phyloP scores from a whole-genome alignment of 2,113 vertebrate species.

The Zingel zingel region DNA sequence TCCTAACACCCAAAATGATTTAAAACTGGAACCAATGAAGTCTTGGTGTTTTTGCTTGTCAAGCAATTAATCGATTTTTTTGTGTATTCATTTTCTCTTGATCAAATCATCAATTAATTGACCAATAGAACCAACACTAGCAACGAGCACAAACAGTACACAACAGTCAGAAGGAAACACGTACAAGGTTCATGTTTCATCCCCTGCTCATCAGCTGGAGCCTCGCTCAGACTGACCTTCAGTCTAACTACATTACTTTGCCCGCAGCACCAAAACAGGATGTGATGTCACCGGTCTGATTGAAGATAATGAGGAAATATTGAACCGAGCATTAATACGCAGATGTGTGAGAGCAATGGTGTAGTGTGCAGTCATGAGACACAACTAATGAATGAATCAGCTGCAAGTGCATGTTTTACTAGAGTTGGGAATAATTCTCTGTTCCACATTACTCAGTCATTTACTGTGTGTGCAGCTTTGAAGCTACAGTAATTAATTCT shows the following conservation, averaged over 20 bases:
- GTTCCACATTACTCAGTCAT: no score
- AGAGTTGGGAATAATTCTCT: no score
- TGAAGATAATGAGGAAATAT: neutral
- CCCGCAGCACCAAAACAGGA: slow-evolving; percentile 18
- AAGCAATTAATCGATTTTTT: no score
- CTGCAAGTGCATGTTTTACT: no score
- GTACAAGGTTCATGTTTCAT: neutral
- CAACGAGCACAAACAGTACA: neutral
- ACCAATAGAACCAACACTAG: neutral
- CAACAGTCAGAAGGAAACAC: neutral
- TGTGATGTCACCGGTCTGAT: slow-evolving; percentile 29
- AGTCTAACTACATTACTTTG: neutral
- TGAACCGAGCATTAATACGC: neutral
- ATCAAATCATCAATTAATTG: no score
- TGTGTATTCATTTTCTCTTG: no score
- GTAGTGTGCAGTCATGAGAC: neutral
- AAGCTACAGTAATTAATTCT: no score
- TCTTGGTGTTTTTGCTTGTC: no score
- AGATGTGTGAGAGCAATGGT: neutral
- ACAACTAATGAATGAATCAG: no score
- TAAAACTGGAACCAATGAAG: no score
- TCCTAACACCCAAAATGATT: no score
- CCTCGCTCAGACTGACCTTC: neutral
- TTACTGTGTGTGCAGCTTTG: no score
- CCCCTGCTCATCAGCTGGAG: neutral